Base-by-base conservation (phyloP, 2,797 vertebrate species). In the Phrynocephalus vlangalii region DNA sequence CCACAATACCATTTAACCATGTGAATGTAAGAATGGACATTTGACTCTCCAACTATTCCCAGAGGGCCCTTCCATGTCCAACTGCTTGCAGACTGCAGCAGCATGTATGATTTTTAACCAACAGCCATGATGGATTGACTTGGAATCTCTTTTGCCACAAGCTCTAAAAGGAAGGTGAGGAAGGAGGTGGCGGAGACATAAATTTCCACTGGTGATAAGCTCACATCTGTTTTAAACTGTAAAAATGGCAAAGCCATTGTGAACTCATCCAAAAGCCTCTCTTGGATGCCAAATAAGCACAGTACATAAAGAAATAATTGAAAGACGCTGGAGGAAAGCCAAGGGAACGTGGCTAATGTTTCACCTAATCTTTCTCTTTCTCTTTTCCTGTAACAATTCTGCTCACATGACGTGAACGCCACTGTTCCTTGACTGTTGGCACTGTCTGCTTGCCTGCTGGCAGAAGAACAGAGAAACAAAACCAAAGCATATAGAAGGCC, bases 241-340 rank as follows among this genome's bases (percentile, higher is more conserved):
- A 94, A 95, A 82, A 95, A 95, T 85, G 94, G 95, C 88, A 95
- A 93, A 90, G 89, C 70, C 72, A 9, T 95, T 96, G 95, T 91
- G 96, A 96, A 97, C 97, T 93, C 94, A 77, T 92, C 94, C 92
- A 86, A 71, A 93, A 94, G 90, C 82, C 82, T 87, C 90, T 92
- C 89, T 87, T 72, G 90, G 93, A 94, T 90, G 91, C 95, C 95
- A 95, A 95, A 94, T 93, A 92, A 95, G 92, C 92, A 86, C 87
- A 90, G 92, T 92, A 93, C 95, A 97, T 95, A 96, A 96, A 96
- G 96, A 94, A 97, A 96, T 96, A 93, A 96, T 95, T 97, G 96
- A 95, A 95, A 95, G 95, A 91, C 87, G 71, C 90, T 95, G 97
- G 95, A 92, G 84, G 79, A 33, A 83, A 87, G 95, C 95, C 96